A percentile compares a stretch with the other conserved stretches of the same genome.
Evolutionary conservation across 1,140 invertebrate species (phyloP).

Genomic region (Formica selysi): DNA sequence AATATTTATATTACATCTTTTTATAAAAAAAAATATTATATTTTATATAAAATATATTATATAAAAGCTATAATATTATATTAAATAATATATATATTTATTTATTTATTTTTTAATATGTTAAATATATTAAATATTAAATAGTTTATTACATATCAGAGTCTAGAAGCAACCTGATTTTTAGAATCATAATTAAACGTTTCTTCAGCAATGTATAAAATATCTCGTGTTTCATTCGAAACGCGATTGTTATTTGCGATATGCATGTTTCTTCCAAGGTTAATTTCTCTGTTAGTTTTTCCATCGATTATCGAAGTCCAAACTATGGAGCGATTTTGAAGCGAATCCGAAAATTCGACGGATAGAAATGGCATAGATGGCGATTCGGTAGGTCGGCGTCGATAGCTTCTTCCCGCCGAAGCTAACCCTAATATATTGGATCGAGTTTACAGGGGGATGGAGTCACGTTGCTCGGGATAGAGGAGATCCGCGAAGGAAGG

Average conservation of each 20-base stretch:
- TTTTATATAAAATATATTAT: too few species aligned
- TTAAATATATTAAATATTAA: background rate
- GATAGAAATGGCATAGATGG: constrained; percentile 26
- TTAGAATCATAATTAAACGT: background rate
- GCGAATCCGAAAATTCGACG: constrained; percentile 29
- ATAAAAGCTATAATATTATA: too few species aligned
- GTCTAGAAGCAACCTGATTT: background rate
- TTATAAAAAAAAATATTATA: too few species aligned
- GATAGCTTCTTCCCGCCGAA: constrained; percentile 70
- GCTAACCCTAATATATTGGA: constrained; percentile 83
- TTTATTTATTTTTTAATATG: too few species aligned
- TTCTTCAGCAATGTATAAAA: background rate
- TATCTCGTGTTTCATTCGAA: background rate
- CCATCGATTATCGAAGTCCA: constrained; percentile 17
- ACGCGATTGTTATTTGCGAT: background rate
- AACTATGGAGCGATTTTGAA: background rate
- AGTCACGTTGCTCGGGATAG: constrained; percentile 66
- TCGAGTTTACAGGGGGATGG: constrained; percentile 71
- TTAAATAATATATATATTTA: too few species aligned
- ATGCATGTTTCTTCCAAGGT: background rate
- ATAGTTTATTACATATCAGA: background rate
- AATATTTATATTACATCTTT: too few species aligned
- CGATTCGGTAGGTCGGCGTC: constrained; percentile 52
- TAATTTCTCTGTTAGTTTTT: constrained; percentile 24
- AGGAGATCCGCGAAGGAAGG: constrained; percentile 60